These are phyloP conservation scores for Drepanosiphum platanoidis DNA, from an alignment of 2,888 invertebrate species.

Conservation along the genomic window DNA sequence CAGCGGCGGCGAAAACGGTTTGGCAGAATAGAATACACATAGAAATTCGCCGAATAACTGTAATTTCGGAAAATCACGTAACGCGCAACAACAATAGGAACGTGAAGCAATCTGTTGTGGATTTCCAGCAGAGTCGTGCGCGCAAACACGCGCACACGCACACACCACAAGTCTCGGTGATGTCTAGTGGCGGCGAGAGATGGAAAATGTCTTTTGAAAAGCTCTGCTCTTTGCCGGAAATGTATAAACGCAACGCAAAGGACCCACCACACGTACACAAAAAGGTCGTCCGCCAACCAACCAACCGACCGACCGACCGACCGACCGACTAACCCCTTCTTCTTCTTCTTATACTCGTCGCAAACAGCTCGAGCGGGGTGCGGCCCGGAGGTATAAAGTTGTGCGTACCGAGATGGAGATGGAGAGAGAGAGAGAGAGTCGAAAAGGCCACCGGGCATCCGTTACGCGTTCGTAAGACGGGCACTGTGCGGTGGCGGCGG, in stretches of 20 bases:
- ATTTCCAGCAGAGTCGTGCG: not conserved
- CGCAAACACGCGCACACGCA: too few species aligned
- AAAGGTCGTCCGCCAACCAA: slow-evolving; percentile 46
- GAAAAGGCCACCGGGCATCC: slow-evolving; percentile 61
- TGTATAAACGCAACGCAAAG: slow-evolving; percentile 52
- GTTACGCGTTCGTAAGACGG: slow-evolving; percentile 51
- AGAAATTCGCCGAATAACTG: not conserved
- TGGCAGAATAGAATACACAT: not conserved
- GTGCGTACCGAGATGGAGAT: too few species aligned
- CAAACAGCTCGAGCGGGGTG: not conserved
- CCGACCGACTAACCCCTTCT: slow-evolving; percentile 22
- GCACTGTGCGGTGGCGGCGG: not conserved
- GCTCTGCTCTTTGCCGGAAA: slow-evolving; percentile 42
- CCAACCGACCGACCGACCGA: slow-evolving; percentile 27
- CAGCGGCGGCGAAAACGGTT: too few species aligned
- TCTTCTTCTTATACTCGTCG: slow-evolving; percentile 19
- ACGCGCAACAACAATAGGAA: not conserved
- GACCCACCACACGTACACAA: slow-evolving; percentile 56
- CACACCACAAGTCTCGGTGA: not conserved
- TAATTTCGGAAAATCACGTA: slow-evolving; percentile 7
- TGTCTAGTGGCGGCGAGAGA: not conserved
- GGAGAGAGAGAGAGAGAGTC: too few species aligned
- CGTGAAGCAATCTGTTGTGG: slow-evolving; percentile 26
- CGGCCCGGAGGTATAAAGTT: slow-evolving; percentile 61
- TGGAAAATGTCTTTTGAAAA: slow-evolving; percentile 58